Base-by-base conservation (phyloP, 2,113 vertebrate genomes). In the Drymodes brunneopygia region DNA sequence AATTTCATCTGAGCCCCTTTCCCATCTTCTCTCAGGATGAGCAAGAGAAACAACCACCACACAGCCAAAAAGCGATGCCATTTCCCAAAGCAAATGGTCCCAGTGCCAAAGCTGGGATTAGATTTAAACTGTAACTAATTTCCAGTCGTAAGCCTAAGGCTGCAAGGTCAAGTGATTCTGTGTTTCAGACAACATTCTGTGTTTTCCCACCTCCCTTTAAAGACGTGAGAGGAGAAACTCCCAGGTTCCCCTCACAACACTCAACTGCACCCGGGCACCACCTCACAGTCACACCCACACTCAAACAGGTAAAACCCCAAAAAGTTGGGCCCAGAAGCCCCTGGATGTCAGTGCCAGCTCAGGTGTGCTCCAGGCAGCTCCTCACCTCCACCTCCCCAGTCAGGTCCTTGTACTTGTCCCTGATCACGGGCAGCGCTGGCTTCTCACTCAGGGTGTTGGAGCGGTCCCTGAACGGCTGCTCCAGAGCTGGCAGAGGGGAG, bases 381-480 rank as follows among this genome's bases (percentile, higher is more conserved):
- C 98, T 98, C 58, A 99, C 99, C 99, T 99, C 99, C 45, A 99
- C 99, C 92, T 99, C 99, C 69, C 99, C 99, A 0, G 99, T 99
- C 65, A 99, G 98, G 92, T 99, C 99, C 97, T 99, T 99, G 98
- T 99, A 99, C 82, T 99, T 99, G 98, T 99, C 99, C 22, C 99
- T 98, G 97, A 99, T 99, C 92, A 99, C 98, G 0, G 99, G 99
- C 97, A 99, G 97, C 3, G 98, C 98, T 0, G 99, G 98, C 84
- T 99, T 99, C 98, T 99, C 99, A 15, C 97, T 99, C 38, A 99
- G 97, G 3, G 99, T 99, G 95, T 98, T 99, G 4, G 99, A 99
- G 2, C 99, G 98, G 87, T 99, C 99, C 91, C 99, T 97, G 91
- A 99, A 99, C 1, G 98, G 98, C 96, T 99, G 99, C 58, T 99